Conservation (phyloP, 2,113 vertebrate genomes). For the Mustela nigripes region DNA sequence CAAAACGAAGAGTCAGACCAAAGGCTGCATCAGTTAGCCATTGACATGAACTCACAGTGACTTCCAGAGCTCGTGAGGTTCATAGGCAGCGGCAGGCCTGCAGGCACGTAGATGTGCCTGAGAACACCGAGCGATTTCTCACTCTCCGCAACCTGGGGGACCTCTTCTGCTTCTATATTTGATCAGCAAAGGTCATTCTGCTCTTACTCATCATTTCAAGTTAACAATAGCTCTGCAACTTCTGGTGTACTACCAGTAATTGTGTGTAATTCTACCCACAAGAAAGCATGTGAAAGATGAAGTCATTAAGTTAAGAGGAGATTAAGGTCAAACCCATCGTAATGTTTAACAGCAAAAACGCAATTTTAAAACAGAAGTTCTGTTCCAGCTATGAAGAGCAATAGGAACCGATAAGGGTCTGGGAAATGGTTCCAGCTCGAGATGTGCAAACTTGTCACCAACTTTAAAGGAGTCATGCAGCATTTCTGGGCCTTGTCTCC, state of each 20-base stretch:
- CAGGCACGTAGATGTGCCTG: neutral
- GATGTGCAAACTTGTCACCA: accelerated
- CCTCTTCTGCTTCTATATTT: neutral
- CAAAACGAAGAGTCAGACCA: neutral
- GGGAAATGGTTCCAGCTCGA: neutral
- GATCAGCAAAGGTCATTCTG: constrained; percentile 39
- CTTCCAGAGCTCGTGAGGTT: neutral
- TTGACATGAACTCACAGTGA: neutral
- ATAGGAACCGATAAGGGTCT: neutral
- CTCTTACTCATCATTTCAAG: constrained; percentile 29
- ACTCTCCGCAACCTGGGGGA: neutral
- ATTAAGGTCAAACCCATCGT: neutral
- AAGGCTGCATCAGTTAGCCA: neutral
- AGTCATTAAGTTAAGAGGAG: neutral
- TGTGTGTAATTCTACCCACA: constrained; percentile 14
- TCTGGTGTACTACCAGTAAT: neutral
- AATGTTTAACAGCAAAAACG: neutral
- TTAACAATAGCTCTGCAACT: constrained; percentile 28
- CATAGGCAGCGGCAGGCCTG: neutral
- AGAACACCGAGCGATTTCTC: neutral
- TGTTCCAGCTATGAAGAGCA: neutral
- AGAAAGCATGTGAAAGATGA: constrained; percentile 26
- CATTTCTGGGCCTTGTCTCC: neutral
- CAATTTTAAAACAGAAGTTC: constrained; percentile 5
- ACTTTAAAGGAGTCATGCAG: neutral